These are phyloP conservation scores for Agrochola macilenta DNA, from an alignment of 2,888 invertebrate species.

Conservation along the genomic window DNA sequence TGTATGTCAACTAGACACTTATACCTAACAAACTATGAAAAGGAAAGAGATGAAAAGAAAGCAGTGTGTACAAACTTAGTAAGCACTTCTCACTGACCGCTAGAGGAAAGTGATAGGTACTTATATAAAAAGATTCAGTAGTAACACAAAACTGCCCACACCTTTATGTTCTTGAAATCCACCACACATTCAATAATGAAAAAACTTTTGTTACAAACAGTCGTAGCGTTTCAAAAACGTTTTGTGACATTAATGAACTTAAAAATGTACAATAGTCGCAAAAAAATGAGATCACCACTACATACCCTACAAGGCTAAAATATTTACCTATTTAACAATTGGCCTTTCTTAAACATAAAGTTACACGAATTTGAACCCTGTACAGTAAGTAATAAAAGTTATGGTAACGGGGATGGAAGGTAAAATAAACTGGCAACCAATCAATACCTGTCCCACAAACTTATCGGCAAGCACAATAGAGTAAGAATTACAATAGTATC, in stretches of 20 bases:
- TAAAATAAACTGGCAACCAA: conserved; percentile 48
- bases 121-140: conserved; percentile 35
- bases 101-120: conserved; percentile 56
- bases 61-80: conserved; percentile 20
- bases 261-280: conserved; percentile 70
- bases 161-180: conserved; percentile 51
- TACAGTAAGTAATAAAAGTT: fast-evolving
- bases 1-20: conserved; percentile 18
- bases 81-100: conserved; percentile 26
- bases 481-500: conserved; percentile 71
- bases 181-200: conserved; percentile 52
- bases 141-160: conserved; percentile 51
- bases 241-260: conserved; percentile 74
- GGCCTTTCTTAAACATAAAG: neutral
- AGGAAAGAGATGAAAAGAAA: conserved; percentile 19
- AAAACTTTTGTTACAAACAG: conserved; percentile 59
- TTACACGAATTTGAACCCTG: conserved; percentile 23
- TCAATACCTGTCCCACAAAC: conserved; percentile 75
- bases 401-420: neutral
- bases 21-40: conserved; percentile 6
- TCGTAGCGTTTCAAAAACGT: conserved; percentile 50
- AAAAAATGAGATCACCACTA: conserved; percentile 67
- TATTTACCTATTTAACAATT: conserved; percentile 34
- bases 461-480: conserved; percentile 70
- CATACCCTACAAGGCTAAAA: conserved; percentile 34